These are phyloP conservation scores for Mohoua ochrocephala DNA, from an alignment of 2,113 vertebrate species.

Conservation along the genomic window DNA sequence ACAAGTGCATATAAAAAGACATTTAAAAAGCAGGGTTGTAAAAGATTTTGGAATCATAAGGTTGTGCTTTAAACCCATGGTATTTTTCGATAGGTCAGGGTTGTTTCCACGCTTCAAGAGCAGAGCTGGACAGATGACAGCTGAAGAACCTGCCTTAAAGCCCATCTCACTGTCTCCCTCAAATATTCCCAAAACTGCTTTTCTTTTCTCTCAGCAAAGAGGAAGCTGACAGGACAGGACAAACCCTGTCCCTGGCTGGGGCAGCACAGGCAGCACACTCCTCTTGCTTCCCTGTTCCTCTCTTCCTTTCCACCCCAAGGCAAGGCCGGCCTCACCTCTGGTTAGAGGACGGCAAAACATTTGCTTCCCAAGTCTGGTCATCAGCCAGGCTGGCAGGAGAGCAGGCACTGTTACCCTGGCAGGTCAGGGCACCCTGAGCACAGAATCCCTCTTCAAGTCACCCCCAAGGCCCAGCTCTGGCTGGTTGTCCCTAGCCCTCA, in stretches of 20 bases:
- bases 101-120: neutral
- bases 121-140: rapidly evolving
- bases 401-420: neutral
- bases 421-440: neutral
- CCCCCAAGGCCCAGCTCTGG: neutral
- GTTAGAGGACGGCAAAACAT: rapidly evolving
- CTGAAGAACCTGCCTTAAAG: neutral
- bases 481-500: neutral
- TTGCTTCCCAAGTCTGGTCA: neutral
- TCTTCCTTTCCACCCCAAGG: neutral
- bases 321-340: neutral
- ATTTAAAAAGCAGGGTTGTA: neutral
- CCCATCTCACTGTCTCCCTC: neutral
- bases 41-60: neutral
- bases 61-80: neutral
- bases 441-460: neutral
- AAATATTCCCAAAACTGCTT: neutral
- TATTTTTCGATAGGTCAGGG: neutral
- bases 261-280: neutral
- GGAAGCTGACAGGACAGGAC: neutral
- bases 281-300: neutral
- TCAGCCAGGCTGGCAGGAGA: neutral
- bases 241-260: neutral
- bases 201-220: neutral
- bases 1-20: neutral